phyloP scores from a whole-genome alignment of 23 tunicate genomes.

The Halocynthia roretzi region DNA sequence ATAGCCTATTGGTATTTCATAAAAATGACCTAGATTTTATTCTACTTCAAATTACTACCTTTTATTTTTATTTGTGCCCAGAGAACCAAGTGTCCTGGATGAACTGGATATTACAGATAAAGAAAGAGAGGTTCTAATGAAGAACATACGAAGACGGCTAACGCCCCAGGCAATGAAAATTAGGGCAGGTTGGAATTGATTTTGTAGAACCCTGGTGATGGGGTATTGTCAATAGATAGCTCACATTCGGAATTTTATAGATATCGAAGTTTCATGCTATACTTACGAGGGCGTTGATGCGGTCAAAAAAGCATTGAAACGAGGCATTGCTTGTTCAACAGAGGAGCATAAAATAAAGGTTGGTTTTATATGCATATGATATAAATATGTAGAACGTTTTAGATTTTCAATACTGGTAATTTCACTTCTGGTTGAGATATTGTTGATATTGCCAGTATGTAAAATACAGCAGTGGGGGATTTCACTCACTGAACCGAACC shows the following conservation, averaged over 20 bases:
- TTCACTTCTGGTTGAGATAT: neutral
- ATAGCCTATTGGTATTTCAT: too few relatives aligned
- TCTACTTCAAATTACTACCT: too few relatives aligned
- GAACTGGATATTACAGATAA: slow-evolving; percentile 52
- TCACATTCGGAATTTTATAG: slow-evolving; percentile 3
- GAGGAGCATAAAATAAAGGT: slow-evolving; percentile 74
- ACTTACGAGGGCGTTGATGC: slow-evolving; percentile 99
- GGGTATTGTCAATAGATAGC: too few relatives aligned
- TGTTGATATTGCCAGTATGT: neutral
- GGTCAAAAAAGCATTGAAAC: slow-evolving; percentile 75
- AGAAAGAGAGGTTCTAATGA: slow-evolving; percentile 55
- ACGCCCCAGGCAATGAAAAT: slow-evolving; percentile 98
- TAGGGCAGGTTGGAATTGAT: slow-evolving; percentile 29
- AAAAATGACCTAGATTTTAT: too few relatives aligned
- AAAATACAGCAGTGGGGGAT: too few relatives aligned
- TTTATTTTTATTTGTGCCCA: neutral
- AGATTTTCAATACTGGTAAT: neutral
- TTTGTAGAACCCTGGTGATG: too few relatives aligned
- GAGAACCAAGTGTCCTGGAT: slow-evolving; percentile 67
- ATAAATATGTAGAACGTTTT: neutral
- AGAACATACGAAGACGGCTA: slow-evolving; percentile 76
- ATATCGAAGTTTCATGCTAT: slow-evolving; percentile 93
- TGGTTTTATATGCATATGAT: neutral
- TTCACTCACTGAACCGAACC: too few relatives aligned
- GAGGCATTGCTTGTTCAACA: slow-evolving; percentile 84